Evolutionary conservation across 2,113 vertebrate species (phyloP).

Genomic region (Pampusana beccarii): DNA sequence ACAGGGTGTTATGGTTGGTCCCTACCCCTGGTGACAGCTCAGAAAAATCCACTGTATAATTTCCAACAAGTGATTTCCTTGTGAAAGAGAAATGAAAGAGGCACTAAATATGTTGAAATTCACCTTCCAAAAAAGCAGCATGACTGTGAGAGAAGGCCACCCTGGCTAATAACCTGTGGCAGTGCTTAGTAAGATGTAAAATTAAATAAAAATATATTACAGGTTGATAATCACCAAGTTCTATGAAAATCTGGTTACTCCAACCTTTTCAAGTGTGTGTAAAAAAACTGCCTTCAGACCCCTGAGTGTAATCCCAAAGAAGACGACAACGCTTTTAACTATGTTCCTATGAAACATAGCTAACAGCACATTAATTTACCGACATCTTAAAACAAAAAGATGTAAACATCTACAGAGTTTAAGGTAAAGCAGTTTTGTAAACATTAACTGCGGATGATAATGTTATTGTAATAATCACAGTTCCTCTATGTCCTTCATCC

Average conservation of each 20-base stretch:
- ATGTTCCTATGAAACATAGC: conserved; percentile 69
- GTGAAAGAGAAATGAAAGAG: conserved; percentile 80
- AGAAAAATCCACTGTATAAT: conserved; percentile 23
- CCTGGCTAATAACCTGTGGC: conserved; percentile 79
- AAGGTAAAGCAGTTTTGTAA: conserved; percentile 89
- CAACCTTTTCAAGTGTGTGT: conserved; percentile 85
- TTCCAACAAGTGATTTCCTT: conserved; percentile 64
- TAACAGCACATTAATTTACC: conserved; percentile 76
- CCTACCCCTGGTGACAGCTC: conserved; percentile 46
- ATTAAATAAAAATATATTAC: conserved; percentile 78
- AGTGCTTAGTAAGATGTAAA: conserved; percentile 80
- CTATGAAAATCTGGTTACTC: conserved; percentile 75
- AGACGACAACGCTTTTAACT: conserved; percentile 73
- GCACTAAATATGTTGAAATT: conserved; percentile 83
- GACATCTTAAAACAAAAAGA: conserved; percentile 76
- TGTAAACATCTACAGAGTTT: conserved; percentile 90
- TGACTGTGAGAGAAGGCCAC: conserved; percentile 82
- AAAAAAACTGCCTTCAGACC: conserved; percentile 84
- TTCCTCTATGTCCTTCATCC: conserved; percentile 76
- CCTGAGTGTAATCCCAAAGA: conserved; percentile 88
- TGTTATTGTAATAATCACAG: conserved; percentile 77
- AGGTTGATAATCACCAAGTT: conserved; percentile 77
- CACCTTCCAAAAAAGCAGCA: conserved; percentile 83
- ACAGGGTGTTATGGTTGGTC: rapidly evolving
- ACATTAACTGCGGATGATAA: conserved; percentile 83